Conservation (phyloP, 2,797 vertebrate species). For the Sphaeramia orbicularis region DNA sequence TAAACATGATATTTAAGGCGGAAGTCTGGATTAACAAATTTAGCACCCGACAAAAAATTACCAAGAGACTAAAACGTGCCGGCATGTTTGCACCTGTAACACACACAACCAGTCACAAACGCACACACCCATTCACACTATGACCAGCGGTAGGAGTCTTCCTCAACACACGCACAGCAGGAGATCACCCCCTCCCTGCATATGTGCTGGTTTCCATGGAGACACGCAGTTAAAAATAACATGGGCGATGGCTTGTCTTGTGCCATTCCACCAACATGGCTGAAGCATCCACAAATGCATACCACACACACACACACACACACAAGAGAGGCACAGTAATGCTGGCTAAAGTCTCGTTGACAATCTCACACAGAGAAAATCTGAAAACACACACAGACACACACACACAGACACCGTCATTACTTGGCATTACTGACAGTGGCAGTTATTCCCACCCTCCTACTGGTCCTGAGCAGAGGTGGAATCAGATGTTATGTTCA, state of each 20-base stretch:
- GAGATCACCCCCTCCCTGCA: conserved; percentile 78
- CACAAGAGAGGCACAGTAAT: conserved; percentile 21
- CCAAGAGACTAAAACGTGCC: conserved; percentile 13
- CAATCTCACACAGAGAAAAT: conserved; percentile 35
- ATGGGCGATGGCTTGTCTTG: conserved; percentile 86
- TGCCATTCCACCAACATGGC: conserved; percentile 84
- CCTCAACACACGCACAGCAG: conserved; percentile 69
- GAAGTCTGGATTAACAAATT: conserved; percentile 15
- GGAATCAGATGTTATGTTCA: conserved; percentile 26
- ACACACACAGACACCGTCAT: conserved; percentile 19
- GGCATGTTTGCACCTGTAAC: neutral
- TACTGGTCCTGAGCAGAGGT: conserved; percentile 43
- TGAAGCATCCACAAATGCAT: conserved; percentile 70
- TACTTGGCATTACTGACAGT: conserved; percentile 26
- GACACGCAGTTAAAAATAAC: conserved; percentile 90
- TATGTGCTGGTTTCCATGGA: conserved; percentile 88
- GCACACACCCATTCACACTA: conserved; percentile 30
- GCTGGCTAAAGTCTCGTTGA: conserved; percentile 41
- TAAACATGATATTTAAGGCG: conserved; percentile 15
- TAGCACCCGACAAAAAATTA: conserved; percentile 6
- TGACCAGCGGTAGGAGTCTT: conserved; percentile 66
- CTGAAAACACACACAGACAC: conserved; percentile 36
- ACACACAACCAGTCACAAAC: conserved; percentile 11
- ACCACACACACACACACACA: conserved; percentile 30
- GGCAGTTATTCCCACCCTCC: conserved; percentile 46